Conservation (phyloP, 2,888 invertebrate genomes). For the Acanthacorydalis orientalis region DNA sequence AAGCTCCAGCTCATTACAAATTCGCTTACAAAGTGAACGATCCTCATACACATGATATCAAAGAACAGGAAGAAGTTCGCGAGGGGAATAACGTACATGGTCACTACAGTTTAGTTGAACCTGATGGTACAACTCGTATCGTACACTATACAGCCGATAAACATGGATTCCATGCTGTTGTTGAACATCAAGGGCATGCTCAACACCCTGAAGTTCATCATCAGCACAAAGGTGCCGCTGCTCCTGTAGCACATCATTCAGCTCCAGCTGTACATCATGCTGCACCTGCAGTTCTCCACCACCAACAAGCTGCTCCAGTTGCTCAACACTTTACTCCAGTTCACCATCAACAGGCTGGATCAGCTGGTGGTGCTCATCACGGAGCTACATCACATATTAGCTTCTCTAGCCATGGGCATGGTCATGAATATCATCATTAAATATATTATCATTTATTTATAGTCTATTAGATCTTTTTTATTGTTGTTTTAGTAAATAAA, state of each 20-base stretch:
- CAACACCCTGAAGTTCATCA: not conserved
- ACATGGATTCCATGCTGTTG: not conserved
- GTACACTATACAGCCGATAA: not conserved
- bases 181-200: not conserved
- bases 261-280: no score
- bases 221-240: no score
- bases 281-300: not conserved
- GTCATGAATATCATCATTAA: not conserved
- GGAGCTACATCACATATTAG: no score
- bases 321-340: not conserved
- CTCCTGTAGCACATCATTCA: no score
- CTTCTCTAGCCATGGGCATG: not conserved
- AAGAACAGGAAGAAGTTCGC: constrained; percentile 1
- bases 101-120: not conserved
- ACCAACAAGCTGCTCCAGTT: not conserved
- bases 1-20: constrained; percentile 1
- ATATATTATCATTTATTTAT: not conserved
- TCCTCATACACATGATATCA: not conserved
- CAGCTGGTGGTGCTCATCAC: not conserved
- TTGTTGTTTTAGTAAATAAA: no score
- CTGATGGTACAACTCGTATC: not conserved
- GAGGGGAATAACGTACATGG: not conserved
- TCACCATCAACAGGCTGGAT: not conserved
- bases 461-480: not conserved
- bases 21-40: not conserved